Conservation (phyloP, 1,140 invertebrate species). For the Achatina immaculata region DNA sequence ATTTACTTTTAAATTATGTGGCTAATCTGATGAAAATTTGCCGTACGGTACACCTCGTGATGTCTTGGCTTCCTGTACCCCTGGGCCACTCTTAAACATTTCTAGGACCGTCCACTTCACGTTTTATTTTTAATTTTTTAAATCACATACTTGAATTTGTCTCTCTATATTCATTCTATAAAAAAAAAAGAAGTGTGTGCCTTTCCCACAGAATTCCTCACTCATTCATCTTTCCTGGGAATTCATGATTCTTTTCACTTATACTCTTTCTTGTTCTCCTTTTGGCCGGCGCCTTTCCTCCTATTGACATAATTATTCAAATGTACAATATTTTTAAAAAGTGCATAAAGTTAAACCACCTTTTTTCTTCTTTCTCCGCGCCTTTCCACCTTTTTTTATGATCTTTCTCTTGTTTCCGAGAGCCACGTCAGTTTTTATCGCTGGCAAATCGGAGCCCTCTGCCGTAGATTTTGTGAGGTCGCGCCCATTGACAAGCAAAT, state of each 20-base stretch:
- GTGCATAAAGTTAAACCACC: constrained; percentile 16
- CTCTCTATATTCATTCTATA: background rate
- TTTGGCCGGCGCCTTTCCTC: background rate
- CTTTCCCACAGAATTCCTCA: background rate
- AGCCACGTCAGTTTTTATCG: background rate
- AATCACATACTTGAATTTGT: background rate
- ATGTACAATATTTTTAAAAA: background rate
- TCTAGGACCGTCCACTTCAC: no score
- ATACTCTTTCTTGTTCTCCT: background rate
- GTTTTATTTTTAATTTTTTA: background rate
- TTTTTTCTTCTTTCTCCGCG: background rate
- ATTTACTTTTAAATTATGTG: no score
- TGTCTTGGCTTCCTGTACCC: no score
- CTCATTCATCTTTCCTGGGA: background rate
- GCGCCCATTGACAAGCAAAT: background rate
- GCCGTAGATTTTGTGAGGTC: background rate
- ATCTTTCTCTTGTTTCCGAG: background rate
- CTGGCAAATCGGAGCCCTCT: background rate
- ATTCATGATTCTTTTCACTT: background rate
- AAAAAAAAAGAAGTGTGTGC: no score
- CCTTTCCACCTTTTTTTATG: background rate
- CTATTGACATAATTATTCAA: background rate
- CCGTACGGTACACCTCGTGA: no score
- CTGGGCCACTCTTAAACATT: no score
- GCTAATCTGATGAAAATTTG: no score